Base-by-base conservation (phyloP, 2,888 invertebrate species). In the Rotaria magnacalcarata region DNA sequence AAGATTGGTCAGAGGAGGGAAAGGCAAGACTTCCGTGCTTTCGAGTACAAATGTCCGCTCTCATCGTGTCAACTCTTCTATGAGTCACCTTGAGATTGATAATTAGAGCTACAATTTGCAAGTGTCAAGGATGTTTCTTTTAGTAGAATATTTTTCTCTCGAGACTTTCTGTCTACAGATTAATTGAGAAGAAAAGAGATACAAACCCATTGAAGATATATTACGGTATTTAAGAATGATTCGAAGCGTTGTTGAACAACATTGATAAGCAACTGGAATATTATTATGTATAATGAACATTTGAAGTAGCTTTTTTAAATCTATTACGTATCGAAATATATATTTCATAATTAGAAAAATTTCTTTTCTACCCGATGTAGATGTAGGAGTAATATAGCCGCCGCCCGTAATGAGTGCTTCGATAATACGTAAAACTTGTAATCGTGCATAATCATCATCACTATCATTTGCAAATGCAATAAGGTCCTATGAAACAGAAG, bases 211-310 rank as follows among this genome's bases (percentile, higher is more conserved):
- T 16, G 67, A 67, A 7, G 67, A 80, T 43, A 47, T 43, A 47
- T 80, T 47, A 11, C 47, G 80, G 47, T 80, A 80, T 80, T 80
- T 80, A 10, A 47, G 21, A 47, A 80, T 24, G 16, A 80, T 47
- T 47, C 80, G 80, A 47, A 80, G 47, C 47, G 80, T 80, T 43
- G 80, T 80, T 47, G 47, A 80, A 80, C 80, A 80, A 47, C 80
- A 80, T n/a, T 47, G 43, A 80, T 80, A 80, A n/a, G 80, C 80
- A 80, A 80, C n/a, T 47, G 47, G 21, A 80, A 47, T 80, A 80
- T 80, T 80, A 47, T 80, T 24, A 80, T 80, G 47, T 47, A 80
- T 80, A 3, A n/a, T n/a, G 47, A 80, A 80, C 80, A 80, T 80
- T 80, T 80, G 80, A n/a, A 80, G 47, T n/a, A 80, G 47, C 0